These are phyloP conservation scores for Epistrophella euchroma DNA, from an alignment of 2,888 invertebrate species.

Conservation along the genomic window DNA sequence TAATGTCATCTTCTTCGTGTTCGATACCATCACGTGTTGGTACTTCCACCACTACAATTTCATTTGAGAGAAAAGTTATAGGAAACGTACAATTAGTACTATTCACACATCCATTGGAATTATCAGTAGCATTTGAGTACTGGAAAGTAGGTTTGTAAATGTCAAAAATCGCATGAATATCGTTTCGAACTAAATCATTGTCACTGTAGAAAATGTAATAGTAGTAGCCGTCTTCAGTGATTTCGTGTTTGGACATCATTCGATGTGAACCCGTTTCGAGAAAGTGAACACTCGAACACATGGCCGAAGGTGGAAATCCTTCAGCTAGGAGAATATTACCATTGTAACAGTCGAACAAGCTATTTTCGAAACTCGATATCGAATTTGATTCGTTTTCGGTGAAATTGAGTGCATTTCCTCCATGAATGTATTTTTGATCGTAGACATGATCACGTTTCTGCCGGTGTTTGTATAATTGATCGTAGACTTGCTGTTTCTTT, in stretches of 20 bases:
- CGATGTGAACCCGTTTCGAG: conserved; percentile 88
- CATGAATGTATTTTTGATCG: conserved; percentile 91
- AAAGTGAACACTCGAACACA: conserved; percentile 89
- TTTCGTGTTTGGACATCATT: conserved; percentile 89
- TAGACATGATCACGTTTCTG: conserved; percentile 85
- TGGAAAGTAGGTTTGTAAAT: conserved; percentile 93
- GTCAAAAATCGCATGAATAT: conserved; percentile 93
- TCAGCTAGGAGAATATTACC: conserved; percentile 90
- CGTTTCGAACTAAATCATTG: conserved; percentile 91
- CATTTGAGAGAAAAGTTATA: conserved; percentile 89
- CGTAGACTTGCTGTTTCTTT: conserved; percentile 79
- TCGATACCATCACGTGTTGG: conserved; percentile 92
- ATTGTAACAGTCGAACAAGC: conserved; percentile 90
- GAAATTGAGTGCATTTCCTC: conserved; percentile 88
- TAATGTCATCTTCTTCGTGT: conserved; percentile 89
- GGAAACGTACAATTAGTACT: conserved; percentile 91
- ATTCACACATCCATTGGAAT: conserved; percentile 88
- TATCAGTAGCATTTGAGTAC: conserved; percentile 85
- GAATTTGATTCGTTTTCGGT: conserved; percentile 87
- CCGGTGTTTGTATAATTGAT: conserved; percentile 79
- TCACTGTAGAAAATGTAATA: conserved; percentile 96
- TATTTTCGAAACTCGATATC: conserved; percentile 93
- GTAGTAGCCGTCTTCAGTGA: conserved; percentile 91
- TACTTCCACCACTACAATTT: conserved; percentile 93
- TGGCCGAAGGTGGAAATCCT: conserved; percentile 88